These are phyloP conservation scores for Ptychobarbus kaznakovi DNA, from an alignment of 2,797 vertebrate species.

Conservation along the genomic window DNA sequence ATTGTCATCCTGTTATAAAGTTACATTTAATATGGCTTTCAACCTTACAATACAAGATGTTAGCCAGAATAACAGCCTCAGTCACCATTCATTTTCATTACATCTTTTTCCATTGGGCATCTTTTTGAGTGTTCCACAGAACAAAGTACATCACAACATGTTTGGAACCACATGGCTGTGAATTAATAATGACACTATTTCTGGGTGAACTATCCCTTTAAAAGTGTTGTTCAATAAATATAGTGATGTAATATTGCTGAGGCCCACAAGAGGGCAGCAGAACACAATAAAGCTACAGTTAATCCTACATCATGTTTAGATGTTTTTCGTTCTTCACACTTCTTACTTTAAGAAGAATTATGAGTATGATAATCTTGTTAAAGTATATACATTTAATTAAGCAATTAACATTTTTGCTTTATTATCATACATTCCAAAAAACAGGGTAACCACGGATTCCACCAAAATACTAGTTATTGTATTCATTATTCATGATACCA, in stretches of 20 bases:
- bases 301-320: neutral
- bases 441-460: too few relatives aligned
- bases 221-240: neutral
- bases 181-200: neutral
- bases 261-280: slow-evolving; percentile 45
- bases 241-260: neutral
- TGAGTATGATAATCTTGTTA: neutral
- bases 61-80: neutral
- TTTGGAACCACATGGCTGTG: neutral
- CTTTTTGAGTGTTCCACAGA: neutral
- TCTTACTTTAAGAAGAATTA: neutral
- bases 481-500: neutral
- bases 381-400: neutral
- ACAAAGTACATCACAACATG: neutral
- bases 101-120: neutral
- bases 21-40: neutral
- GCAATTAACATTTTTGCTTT: neutral
- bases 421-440: too few relatives aligned
- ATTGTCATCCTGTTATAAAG: neutral
- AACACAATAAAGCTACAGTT: slow-evolving; percentile 10
- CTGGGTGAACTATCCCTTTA: neutral
- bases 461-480: neutral
- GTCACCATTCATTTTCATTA: neutral
- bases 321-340: neutral
- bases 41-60: neutral